Percentiles rank a stretch among this genome's conserved stretches.
Evolutionary conservation across 1,140 invertebrate species (phyloP).

Genomic region (Samia ricini): DNA sequence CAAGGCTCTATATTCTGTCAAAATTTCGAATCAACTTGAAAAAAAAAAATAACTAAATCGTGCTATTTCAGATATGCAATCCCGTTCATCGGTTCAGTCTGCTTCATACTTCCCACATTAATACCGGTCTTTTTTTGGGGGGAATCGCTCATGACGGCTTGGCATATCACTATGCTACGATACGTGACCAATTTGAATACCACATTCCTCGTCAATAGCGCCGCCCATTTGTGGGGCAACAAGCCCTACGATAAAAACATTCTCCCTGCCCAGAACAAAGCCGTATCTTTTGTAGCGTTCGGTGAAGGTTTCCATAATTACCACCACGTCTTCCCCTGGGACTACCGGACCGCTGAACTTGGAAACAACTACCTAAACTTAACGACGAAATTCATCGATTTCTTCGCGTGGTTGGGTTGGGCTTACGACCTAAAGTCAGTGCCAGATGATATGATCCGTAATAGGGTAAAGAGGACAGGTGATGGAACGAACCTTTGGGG

Average conservation of each 20-base stretch:
- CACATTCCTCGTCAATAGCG: constrained; percentile 88
- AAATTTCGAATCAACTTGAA: no score
- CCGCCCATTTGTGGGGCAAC: constrained; percentile 80
- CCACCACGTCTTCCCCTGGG: constrained; percentile 95
- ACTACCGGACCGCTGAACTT: constrained; percentile 89
- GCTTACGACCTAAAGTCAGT: constrained; percentile 91
- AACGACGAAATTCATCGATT: constrained; percentile 90
- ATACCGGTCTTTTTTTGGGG: constrained; percentile 89
- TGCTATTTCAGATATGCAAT: constrained; percentile 20
- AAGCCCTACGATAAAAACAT: constrained; percentile 83
- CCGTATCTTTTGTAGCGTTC: constrained; percentile 68
- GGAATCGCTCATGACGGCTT: constrained; percentile 80
- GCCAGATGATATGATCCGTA: constrained; percentile 80
- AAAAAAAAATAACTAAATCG: no score
- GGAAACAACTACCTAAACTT: constrained; percentile 86
- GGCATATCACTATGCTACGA: constrained; percentile 82
- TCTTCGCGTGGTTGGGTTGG: constrained; percentile 87
- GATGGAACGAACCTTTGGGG: constrained; percentile 86
- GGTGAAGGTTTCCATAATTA: constrained; percentile 95
- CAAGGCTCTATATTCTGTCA: no score
- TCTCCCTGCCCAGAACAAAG: constrained; percentile 10
- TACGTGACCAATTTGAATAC: constrained; percentile 81
- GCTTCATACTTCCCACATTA: constrained; percentile 80
- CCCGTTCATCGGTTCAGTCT: constrained; percentile 16
- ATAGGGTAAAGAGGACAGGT: constrained; percentile 83